phyloP scores from a whole-genome alignment of 2,888 invertebrate genomes.

The Neoitamus cyanurus region DNA sequence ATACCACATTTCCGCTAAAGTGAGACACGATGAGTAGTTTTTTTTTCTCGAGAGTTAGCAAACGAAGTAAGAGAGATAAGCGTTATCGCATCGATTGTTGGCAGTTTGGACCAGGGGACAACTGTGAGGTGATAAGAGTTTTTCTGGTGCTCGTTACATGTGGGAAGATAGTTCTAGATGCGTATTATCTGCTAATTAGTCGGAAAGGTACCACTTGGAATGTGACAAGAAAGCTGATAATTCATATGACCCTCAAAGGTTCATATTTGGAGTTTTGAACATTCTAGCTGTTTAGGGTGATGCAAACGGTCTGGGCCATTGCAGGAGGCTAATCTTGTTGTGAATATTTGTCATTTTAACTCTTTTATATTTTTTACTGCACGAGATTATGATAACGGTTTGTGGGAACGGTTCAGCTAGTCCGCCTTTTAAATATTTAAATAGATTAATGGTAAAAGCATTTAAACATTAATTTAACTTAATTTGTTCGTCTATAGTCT shows the following conservation, averaged over 20 bases:
- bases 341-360: too few relatives aligned
- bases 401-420: too few relatives aligned
- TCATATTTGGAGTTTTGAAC: not conserved
- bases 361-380: too few relatives aligned
- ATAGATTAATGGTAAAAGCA: too few relatives aligned
- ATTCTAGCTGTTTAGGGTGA: not conserved
- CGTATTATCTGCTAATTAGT: not conserved
- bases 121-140: not conserved
- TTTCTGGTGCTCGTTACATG: not conserved
- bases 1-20: not conserved
- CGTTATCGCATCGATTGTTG: not conserved
- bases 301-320: too few relatives aligned
- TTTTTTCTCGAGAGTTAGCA: not conserved
- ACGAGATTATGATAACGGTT: too few relatives aligned
- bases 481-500: too few relatives aligned
- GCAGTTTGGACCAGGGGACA: not conserved
- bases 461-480: too few relatives aligned
- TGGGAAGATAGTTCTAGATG: not conserved
- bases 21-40: not conserved
- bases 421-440: too few relatives aligned
- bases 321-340: too few relatives aligned
- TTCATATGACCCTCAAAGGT: not conserved
- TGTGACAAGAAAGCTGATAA: not conserved
- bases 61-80: not conserved
- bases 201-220: not conserved